phyloP scores from a whole-genome alignment of 2,113 vertebrate genomes.

The Pituophis catenifer region DNA sequence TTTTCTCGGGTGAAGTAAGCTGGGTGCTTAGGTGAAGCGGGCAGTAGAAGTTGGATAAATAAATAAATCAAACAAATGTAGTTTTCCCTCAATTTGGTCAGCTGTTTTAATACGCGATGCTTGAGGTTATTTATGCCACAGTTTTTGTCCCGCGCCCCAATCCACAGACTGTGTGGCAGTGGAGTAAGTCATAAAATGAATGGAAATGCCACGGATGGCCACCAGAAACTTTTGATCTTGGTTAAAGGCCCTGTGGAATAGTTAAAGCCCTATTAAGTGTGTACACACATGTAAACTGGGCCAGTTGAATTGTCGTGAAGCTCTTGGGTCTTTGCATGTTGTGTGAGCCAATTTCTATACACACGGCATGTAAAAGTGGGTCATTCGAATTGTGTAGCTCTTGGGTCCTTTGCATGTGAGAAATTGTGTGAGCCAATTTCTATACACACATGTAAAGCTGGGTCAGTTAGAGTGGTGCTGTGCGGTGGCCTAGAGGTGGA shows the following conservation, averaged over 20 bases:
- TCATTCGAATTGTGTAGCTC: too few relatives aligned
- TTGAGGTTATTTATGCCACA: neutral
- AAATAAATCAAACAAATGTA: neutral
- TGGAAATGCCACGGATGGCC: neutral
- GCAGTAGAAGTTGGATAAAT: neutral
- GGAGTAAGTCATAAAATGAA: neutral
- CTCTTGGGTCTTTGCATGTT: neutral
- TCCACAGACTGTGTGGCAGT: neutral
- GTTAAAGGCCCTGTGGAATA: neutral
- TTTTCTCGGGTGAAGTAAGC: neutral
- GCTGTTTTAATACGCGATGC: neutral
- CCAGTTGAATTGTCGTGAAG: neutral
- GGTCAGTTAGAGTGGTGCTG: too few relatives aligned
- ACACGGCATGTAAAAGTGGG: too few relatives aligned
- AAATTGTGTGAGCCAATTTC: too few relatives aligned
- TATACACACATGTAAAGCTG: too few relatives aligned
- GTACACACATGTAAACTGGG: neutral
- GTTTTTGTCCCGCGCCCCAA: neutral
- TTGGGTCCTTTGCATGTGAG: too few relatives aligned
- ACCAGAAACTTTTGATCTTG: neutral
- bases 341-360: neutral
- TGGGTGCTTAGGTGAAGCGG: neutral
- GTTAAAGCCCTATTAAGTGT: neutral
- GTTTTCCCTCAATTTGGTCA: neutral
- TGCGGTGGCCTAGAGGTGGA: too few relatives aligned